Percentiles rank a stretch among this genome's conserved stretches.
Conservation (phyloP, 2,888 invertebrate species). For the Crioceris asparagi region DNA sequence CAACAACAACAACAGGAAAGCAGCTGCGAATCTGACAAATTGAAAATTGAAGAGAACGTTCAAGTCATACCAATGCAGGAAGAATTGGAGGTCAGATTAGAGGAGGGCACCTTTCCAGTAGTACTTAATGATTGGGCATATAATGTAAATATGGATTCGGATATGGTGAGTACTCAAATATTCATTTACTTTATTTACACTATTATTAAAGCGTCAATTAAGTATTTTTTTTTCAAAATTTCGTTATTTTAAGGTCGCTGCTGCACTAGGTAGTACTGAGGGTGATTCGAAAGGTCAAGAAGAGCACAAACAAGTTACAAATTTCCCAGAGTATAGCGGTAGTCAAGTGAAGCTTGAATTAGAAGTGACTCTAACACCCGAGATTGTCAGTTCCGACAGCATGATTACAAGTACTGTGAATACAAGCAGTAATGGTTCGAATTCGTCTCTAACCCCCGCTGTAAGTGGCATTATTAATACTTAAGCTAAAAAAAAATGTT, state of each 20-base stretch:
- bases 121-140: slow-evolving; percentile 38
- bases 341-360: slow-evolving; percentile 44
- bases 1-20: slow-evolving; percentile 11
- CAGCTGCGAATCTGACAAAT: slow-evolving; percentile 4
- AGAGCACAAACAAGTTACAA: slow-evolving; percentile 6
- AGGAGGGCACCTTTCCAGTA: slow-evolving; percentile 41
- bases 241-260: slow-evolving; percentile 35
- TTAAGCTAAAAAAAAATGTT: too few relatives aligned
- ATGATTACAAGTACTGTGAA: slow-evolving; percentile 45
- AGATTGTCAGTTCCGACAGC: slow-evolving; percentile 43
- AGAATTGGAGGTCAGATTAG: slow-evolving; percentile 46
- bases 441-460: slow-evolving; percentile 5
- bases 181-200: too few relatives aligned
- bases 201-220: neutral
- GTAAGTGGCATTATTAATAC: too few relatives aligned
- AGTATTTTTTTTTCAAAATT: too few relatives aligned
- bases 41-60: slow-evolving; percentile 29
- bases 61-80: slow-evolving; percentile 47
- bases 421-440: slow-evolving; percentile 22
- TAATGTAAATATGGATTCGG: slow-evolving; percentile 38
- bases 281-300: slow-evolving; percentile 12
- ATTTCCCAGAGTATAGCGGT: slow-evolving; percentile 23
- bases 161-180: slow-evolving; percentile 26
- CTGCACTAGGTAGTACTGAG: slow-evolving; percentile 35
- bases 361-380: slow-evolving; percentile 51